These are phyloP conservation scores for Pterobdella sp. DNA, from an alignment of 2,888 invertebrate species.

Conservation along the genomic window DNA sequence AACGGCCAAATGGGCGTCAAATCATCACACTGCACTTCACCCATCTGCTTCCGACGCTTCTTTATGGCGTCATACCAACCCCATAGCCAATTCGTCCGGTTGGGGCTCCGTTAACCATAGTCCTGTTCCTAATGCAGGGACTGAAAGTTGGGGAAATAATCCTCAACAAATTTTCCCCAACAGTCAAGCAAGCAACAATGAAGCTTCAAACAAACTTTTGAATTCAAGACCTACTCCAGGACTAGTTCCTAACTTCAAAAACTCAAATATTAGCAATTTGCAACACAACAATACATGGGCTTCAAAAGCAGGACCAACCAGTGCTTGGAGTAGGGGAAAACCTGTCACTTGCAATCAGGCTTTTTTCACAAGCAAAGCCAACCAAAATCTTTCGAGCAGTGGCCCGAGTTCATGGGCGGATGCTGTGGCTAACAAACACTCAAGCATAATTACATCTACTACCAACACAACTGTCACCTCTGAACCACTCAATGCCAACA, in stretches of 20 bases:
- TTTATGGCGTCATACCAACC: slow-evolving; percentile 18
- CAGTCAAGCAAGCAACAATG: background rate
- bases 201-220: background rate
- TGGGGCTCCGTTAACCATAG: slow-evolving; percentile 31
- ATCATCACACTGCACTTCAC: background rate
- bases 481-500: background rate
- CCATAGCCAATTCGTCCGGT: slow-evolving; percentile 18
- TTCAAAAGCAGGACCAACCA: slow-evolving; percentile 13
- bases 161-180: background rate
- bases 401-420: slow-evolving; percentile 31
- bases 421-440: slow-evolving; percentile 29
- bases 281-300: slow-evolving; percentile 9
- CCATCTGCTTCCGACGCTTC: slow-evolving; percentile 5
- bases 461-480: background rate
- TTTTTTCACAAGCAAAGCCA: slow-evolving; percentile 4
- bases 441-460: background rate
- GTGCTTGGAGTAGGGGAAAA: slow-evolving; percentile 31
- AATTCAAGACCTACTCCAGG: background rate
- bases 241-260: background rate
- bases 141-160: slow-evolving; percentile 25
- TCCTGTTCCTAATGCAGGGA: slow-evolving; percentile 30
- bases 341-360: slow-evolving; percentile 25
- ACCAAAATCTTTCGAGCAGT: slow-evolving; percentile 9
- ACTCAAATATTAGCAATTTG: background rate
- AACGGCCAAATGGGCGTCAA: background rate